Evolutionary conservation across 2,797 vertebrate genomes (phyloP).

Genomic region (Peromyscus nudipes): DNA sequence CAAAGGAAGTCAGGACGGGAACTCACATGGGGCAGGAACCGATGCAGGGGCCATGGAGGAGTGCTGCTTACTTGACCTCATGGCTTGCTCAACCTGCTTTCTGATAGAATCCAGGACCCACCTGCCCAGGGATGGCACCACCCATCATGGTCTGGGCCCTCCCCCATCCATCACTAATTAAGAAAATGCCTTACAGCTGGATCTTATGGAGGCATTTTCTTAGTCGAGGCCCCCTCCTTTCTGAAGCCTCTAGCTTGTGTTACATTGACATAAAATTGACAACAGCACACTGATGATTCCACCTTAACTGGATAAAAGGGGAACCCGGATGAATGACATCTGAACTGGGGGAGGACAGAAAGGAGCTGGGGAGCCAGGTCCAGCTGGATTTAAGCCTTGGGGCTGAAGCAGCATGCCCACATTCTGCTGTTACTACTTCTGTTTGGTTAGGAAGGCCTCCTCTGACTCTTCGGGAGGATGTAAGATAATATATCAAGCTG

Average conservation of each 20-base stretch:
- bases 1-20: background rate
- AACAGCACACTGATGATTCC: background rate
- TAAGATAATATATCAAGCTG: background rate
- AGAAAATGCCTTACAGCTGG: background rate
- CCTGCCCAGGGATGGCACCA: background rate
- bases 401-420: background rate
- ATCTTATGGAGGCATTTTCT: background rate
- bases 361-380: background rate
- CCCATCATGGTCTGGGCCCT: background rate
- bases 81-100: background rate
- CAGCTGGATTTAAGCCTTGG: background rate
- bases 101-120: background rate
- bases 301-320: background rate
- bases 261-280: background rate
- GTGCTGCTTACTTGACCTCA: too few species aligned
- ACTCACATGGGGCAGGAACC: background rate
- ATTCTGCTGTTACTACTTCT: too few species aligned
- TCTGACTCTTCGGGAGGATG: too few species aligned
- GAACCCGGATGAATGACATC: background rate
- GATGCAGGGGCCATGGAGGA: background rate
- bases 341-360: too few species aligned
- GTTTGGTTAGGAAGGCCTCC: background rate
- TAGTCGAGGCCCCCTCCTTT: background rate
- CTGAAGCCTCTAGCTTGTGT: background rate
- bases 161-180: background rate